Percentiles rank a stretch among this genome's conserved stretches.
Conservation (phyloP, 2,797 vertebrate genomes). For the Phrynocephalus forsythii region DNA sequence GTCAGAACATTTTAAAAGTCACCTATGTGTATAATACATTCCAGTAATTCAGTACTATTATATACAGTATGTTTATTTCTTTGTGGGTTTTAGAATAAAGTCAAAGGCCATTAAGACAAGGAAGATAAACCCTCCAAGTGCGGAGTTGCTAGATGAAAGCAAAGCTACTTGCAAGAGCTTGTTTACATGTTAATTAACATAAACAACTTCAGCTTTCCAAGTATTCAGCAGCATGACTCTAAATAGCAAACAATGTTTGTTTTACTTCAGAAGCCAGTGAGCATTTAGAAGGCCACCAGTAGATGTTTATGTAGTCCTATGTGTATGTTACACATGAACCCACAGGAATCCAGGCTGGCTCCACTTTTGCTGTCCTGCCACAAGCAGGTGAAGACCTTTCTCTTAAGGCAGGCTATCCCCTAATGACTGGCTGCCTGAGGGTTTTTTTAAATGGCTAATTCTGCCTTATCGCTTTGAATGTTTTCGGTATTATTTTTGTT, state of each 20-base stretch:
- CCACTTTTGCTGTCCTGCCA: too few species aligned
- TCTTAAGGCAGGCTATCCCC: too few species aligned
- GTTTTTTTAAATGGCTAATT: too few species aligned
- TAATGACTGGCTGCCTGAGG: too few species aligned
- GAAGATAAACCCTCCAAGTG: conserved; percentile 20
- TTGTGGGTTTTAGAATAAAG: background rate
- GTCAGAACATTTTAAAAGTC: background rate
- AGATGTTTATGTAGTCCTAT: background rate
- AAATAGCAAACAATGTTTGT: background rate
- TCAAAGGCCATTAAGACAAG: background rate
- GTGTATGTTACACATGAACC: too few species aligned
- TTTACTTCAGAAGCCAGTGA: background rate
- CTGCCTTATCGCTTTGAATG: too few species aligned
- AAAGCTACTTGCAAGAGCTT: conserved; percentile 1
- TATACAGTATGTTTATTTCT: conserved; percentile 23
- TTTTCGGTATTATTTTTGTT: too few species aligned
- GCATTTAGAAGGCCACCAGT: background rate
- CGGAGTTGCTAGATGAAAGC: background rate
- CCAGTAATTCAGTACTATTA: background rate
- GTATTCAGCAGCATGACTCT: background rate
- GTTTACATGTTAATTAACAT: conserved; percentile 16
- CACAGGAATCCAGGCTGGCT: too few species aligned
- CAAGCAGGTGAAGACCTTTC: too few species aligned
- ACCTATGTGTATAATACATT: background rate
- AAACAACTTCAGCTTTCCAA: conserved; percentile 7